phyloP scores from a whole-genome alignment of 2,797 vertebrate genomes.

The Neostethus bicornis region DNA sequence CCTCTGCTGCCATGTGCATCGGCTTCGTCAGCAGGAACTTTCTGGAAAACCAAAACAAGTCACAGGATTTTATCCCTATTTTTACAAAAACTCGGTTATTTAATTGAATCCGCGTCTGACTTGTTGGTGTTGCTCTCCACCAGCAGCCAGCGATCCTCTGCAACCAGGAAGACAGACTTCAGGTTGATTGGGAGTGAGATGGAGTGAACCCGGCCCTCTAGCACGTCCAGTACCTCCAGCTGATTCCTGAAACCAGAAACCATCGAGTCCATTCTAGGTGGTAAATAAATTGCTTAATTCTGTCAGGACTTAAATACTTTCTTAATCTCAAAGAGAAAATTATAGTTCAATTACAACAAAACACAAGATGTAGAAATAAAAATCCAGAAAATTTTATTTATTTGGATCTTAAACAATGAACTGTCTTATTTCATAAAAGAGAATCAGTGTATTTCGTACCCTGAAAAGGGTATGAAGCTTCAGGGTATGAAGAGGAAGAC shows the following conservation, averaged over 20 bases:
- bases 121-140: constrained; percentile 87
- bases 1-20: constrained; percentile 83
- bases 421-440: no score
- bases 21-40: constrained; percentile 95
- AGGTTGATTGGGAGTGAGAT: constrained; percentile 91
- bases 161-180: constrained; percentile 87
- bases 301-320: no score
- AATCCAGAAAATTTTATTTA: no score
- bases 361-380: no score
- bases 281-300: no score
- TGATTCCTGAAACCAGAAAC: constrained; percentile 85
- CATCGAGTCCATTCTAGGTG: no score
- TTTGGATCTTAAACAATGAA: no score
- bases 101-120: constrained; percentile 66
- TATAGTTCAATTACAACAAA: no score
- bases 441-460: no score
- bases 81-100: not conserved
- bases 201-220: constrained; percentile 88
- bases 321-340: no score
- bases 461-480: no score
- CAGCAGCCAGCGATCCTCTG: constrained; percentile 95
- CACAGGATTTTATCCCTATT: accelerated
- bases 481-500: no score
- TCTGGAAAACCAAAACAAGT: constrained; percentile 66
- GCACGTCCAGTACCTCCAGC: constrained; percentile 90